Evolutionary conservation across 2,113 vertebrate genomes (phyloP).

Genomic region (Oreotrochilus melanogaster): DNA sequence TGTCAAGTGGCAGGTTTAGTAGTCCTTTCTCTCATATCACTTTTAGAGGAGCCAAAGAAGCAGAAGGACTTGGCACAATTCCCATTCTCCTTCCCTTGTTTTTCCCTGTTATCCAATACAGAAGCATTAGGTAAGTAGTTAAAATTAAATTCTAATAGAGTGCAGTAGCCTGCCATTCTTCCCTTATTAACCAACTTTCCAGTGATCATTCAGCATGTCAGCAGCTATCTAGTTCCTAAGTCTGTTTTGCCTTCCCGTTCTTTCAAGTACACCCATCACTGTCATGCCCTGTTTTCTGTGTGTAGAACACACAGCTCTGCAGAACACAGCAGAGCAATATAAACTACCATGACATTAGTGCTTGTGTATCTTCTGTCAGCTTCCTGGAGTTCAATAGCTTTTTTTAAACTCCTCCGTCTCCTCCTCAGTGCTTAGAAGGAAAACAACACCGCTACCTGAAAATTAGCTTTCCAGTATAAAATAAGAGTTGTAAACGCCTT

Average conservation of each 20-base stretch:
- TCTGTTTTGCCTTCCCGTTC: neutral
- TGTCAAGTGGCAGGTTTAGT: neutral
- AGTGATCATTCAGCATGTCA: neutral
- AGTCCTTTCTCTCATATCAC: neutral
- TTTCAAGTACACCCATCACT: neutral
- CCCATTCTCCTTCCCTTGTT: neutral
- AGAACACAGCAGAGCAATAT: neutral
- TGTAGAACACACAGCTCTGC: neutral
- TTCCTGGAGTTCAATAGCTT: neutral
- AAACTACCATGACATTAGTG: neutral
- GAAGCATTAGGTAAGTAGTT: neutral
- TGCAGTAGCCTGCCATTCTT: neutral
- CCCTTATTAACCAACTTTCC: neutral
- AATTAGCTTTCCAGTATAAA: neutral
- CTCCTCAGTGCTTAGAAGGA: neutral
- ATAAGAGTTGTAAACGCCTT: neutral
- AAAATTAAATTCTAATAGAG: neutral
- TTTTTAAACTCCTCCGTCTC: neutral
- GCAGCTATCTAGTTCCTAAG: neutral
- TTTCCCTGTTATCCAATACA: neutral
- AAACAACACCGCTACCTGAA: neutral
- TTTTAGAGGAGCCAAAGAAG: neutral
- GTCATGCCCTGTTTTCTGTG: neutral
- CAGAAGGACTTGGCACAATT: neutral
- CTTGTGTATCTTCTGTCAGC: neutral